Evolutionary conservation across 2,888 invertebrate species (phyloP).

Genomic region (Oscheius sp.): DNA sequence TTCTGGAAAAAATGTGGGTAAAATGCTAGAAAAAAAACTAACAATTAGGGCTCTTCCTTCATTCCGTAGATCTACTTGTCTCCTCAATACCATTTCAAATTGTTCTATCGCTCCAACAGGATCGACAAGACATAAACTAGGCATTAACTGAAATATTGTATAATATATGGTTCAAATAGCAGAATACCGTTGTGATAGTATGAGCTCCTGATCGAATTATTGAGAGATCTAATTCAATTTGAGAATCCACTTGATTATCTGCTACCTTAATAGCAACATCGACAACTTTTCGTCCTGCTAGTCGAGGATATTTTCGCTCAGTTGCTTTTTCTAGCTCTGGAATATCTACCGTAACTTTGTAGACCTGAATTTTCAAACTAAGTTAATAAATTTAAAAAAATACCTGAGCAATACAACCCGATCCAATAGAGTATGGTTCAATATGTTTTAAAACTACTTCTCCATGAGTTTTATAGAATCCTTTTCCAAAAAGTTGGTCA

Average conservation of each 20-base stretch:
- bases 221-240: slow-evolving; percentile 71
- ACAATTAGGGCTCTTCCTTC: slow-evolving; percentile 72
- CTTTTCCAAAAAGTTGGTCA: slow-evolving; percentile 49
- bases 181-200: slow-evolving; percentile 34
- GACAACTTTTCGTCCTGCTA: slow-evolving; percentile 41
- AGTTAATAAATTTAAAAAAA: background rate
- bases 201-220: slow-evolving; percentile 65
- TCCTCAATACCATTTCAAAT: slow-evolving; percentile 72
- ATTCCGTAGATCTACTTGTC: slow-evolving; percentile 72
- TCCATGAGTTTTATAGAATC: slow-evolving; percentile 64
- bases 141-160: slow-evolving; percentile 32
- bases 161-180: background rate
- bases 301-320: slow-evolving; percentile 34
- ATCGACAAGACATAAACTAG: slow-evolving; percentile 72
- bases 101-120: slow-evolving; percentile 73
- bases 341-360: slow-evolving; percentile 62
- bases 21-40: background rate
- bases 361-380: slow-evolving; percentile 58
- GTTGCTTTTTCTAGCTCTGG: slow-evolving; percentile 47
- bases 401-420: slow-evolving; percentile 75
- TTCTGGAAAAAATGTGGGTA: slow-evolving; percentile 56
- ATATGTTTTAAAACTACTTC: slow-evolving; percentile 70
- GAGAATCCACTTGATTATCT: slow-evolving; percentile 72
- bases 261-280: slow-evolving; percentile 67
- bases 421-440: slow-evolving; percentile 72